Conservation (phyloP, 2,888 invertebrate genomes). For the Empis livida region DNA sequence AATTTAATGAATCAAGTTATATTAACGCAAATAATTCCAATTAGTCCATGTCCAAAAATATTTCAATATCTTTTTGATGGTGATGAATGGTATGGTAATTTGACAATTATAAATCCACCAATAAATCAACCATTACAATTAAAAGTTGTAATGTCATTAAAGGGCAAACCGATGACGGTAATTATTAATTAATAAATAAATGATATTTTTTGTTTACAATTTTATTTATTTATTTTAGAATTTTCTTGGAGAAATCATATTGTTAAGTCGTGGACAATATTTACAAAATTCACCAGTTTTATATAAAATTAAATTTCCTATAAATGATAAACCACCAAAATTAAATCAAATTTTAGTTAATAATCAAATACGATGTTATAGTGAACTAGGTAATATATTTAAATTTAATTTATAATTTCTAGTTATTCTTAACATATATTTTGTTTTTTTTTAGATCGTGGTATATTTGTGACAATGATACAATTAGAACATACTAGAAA, state of each 20-base stretch:
- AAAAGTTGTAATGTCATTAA: conserved; percentile 27
- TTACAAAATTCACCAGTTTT: conserved; percentile 30
- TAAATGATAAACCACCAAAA: conserved; percentile 42
- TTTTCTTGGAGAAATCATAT: conserved; percentile 44
- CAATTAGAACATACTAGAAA: conserved; percentile 31
- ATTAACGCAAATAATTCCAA: conserved; percentile 25
- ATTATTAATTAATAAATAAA: conserved; percentile 5
- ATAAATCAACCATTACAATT: conserved; percentile 22
- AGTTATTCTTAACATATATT: too few relatives aligned
- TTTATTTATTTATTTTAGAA: conserved; percentile 29
- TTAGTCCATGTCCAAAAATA: conserved; percentile 31
- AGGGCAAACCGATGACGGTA: conserved; percentile 29
- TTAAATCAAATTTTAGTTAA: conserved; percentile 45
- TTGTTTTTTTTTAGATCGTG: conserved; percentile 20
- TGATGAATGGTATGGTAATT: conserved; percentile 33
- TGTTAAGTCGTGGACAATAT: conserved; percentile 35
- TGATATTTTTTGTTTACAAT: neutral
- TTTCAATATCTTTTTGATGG: conserved; percentile 37
- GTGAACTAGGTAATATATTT: conserved; percentile 38
- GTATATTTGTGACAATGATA: conserved; percentile 30
- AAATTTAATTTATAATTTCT: too few relatives aligned
- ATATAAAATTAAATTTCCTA: conserved; percentile 48
- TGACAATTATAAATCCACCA: conserved; percentile 29
- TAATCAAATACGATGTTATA: conserved; percentile 43
- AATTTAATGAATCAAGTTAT: conserved; percentile 4